Conservation (phyloP, 2,888 invertebrate species). For the Cremastinae sp. region DNA sequence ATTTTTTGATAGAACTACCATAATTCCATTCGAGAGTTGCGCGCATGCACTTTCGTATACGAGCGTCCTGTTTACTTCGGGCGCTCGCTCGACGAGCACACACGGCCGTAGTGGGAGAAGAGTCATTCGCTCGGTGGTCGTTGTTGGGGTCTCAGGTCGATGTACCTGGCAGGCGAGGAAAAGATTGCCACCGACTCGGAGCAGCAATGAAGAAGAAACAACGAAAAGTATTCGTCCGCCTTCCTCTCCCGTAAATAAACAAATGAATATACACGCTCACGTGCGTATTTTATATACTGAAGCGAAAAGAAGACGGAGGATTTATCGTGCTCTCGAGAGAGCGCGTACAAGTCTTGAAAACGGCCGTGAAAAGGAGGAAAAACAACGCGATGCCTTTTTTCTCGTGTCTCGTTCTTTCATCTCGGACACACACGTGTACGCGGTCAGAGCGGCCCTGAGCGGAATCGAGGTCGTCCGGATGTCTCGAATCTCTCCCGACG, state of each 20-base stretch:
- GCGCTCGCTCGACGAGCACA: constrained; percentile 32
- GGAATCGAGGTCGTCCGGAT: constrained; percentile 57
- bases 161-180: constrained; percentile 45
- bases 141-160: constrained; percentile 55
- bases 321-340: constrained; percentile 29
- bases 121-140: constrained; percentile 48
- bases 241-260: background rate
- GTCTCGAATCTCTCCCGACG: constrained; percentile 57
- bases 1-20: too few relatives aligned
- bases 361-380: constrained; percentile 40
- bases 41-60: background rate
- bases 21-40: background rate
- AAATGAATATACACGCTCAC: background rate
- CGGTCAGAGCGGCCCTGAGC: constrained; percentile 44
- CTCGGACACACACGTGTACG: background rate
- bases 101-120: constrained; percentile 28
- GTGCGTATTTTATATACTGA: background rate
- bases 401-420: too few relatives aligned
- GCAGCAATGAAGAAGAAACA: constrained; percentile 38
- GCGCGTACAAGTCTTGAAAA: constrained; percentile 18
- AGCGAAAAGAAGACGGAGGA: constrained; percentile 23
- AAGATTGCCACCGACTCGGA: constrained; percentile 37
- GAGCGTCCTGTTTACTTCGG: constrained; percentile 29
- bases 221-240: constrained; percentile 44
- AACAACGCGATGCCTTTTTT: constrained; percentile 40